Conservation (phyloP, 2,888 invertebrate genomes). For the Drosophila peninsularis region DNA sequence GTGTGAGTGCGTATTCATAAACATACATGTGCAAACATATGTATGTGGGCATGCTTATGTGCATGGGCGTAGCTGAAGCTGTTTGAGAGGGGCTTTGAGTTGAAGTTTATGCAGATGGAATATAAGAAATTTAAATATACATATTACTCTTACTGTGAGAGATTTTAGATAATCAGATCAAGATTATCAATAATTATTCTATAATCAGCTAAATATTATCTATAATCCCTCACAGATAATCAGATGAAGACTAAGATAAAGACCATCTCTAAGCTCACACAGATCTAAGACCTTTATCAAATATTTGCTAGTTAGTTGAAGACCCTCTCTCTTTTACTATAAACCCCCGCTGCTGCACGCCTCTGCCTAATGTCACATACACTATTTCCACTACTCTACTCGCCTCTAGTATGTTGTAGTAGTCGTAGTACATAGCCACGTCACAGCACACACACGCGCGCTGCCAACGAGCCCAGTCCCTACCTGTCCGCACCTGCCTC, state of each 20-base stretch:
- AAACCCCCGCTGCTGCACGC: not conserved
- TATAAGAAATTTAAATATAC: too few relatives aligned
- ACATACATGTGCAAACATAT: slow-evolving; percentile 2
- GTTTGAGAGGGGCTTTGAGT: not conserved
- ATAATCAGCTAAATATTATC: too few relatives aligned
- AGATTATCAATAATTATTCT: too few relatives aligned
- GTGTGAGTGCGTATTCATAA: slow-evolving; percentile 41
- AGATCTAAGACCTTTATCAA: not conserved
- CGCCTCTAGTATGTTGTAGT: slow-evolving; percentile 2
- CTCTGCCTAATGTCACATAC: slow-evolving; percentile 12
- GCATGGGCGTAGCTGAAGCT: not conserved
- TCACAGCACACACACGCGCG: slow-evolving; percentile 6
- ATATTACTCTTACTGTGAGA: too few relatives aligned
- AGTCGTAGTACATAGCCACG: slow-evolving; percentile 60
- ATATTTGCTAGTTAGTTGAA: not conserved
- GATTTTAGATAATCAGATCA: too few relatives aligned
- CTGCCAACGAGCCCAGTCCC: not conserved
- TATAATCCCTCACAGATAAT: too few relatives aligned
- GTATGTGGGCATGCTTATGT: not conserved
- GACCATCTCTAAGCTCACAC: too few relatives aligned
- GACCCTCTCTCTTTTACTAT: not conserved
- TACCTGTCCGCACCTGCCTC: not conserved
- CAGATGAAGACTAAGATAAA: too few relatives aligned
- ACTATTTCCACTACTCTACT: slow-evolving; percentile 35
- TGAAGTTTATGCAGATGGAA: too few relatives aligned